Percentiles rank a stretch among this genome's conserved stretches.
Conservation (phyloP, 2,797 vertebrate genomes). For the Austrolebias charrua region DNA sequence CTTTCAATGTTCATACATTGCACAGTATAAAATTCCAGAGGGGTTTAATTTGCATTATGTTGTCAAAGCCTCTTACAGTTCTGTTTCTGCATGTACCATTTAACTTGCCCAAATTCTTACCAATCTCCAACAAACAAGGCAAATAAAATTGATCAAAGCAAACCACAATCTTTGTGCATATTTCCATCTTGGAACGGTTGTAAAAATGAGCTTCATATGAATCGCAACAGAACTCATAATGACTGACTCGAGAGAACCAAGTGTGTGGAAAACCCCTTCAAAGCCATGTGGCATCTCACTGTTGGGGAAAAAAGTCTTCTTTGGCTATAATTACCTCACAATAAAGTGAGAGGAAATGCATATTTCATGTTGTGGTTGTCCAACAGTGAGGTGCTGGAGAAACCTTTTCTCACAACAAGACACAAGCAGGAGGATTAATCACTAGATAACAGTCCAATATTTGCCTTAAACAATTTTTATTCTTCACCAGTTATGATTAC, state of each 20-base stretch:
- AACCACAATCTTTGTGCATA: conserved; percentile 58
- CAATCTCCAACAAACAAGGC: conserved; percentile 21
- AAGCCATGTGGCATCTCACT: conserved; percentile 61
- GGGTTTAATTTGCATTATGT: conserved; percentile 39
- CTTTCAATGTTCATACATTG: conserved; percentile 38
- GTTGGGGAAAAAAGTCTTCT: conserved; percentile 60
- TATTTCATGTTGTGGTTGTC: conserved; percentile 48
- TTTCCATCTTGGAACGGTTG: conserved; percentile 53
- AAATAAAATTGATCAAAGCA: conserved; percentile 68
- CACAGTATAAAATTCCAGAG: conserved; percentile 35
- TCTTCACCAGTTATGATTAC: background rate
- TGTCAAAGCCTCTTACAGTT: conserved; percentile 27
- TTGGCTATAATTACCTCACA: conserved; percentile 65
- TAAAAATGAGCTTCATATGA: conserved; percentile 64
- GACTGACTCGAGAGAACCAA: conserved; percentile 66
- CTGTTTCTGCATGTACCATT: conserved; percentile 41
- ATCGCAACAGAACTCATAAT: conserved; percentile 59
- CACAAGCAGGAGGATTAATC: background rate
- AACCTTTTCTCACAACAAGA: conserved; percentile 23
- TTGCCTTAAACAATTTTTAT: too few species aligned
- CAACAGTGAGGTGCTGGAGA: conserved; percentile 48
- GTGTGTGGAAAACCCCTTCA: conserved; percentile 66
- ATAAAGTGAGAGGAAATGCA: conserved; percentile 38
- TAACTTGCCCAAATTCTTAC: conserved; percentile 39
- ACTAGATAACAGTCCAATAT: too few species aligned